Evolutionary conservation across 2,113 vertebrate genomes (phyloP).

Genomic region (Epinephelus fuscoguttatus): DNA sequence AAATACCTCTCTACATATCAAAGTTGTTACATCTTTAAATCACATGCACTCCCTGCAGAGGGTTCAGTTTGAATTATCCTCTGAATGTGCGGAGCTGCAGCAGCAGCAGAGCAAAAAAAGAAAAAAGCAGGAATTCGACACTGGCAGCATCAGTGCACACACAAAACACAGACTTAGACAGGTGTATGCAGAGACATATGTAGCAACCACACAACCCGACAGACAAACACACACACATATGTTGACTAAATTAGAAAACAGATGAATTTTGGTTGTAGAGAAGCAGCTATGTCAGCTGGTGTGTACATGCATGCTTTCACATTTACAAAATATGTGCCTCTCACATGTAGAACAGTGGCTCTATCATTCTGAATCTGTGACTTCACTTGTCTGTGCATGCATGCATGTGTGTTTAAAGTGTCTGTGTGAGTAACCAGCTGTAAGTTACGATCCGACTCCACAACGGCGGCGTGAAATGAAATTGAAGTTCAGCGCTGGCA

Average conservation of each 20-base stretch:
- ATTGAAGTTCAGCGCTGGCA: conserved; percentile 59
- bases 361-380: conserved; percentile 43
- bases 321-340: conserved; percentile 21
- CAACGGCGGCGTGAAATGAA: conserved; percentile 55
- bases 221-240: conserved; percentile 16
- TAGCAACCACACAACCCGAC: conserved; percentile 15
- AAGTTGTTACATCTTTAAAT: background rate
- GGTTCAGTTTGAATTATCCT: background rate
- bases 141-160: background rate
- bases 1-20: background rate
- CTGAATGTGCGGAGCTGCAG: background rate
- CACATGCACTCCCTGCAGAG: background rate
- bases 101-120: background rate
- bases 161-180: conserved; percentile 10
- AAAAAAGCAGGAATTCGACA: too few species aligned
- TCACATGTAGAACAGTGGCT: conserved; percentile 4
- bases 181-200: background rate
- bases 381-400: conserved; percentile 12
- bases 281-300: conserved; percentile 36
- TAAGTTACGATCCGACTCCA: conserved; percentile 60
- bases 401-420: conserved; percentile 32
- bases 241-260: conserved; percentile 41
- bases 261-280: conserved; percentile 44
- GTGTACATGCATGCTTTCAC: conserved; percentile 29
- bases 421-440: conserved; percentile 41